phyloP scores from a whole-genome alignment of 2,113 vertebrate species.

The Pelodiscus sinensis region DNA sequence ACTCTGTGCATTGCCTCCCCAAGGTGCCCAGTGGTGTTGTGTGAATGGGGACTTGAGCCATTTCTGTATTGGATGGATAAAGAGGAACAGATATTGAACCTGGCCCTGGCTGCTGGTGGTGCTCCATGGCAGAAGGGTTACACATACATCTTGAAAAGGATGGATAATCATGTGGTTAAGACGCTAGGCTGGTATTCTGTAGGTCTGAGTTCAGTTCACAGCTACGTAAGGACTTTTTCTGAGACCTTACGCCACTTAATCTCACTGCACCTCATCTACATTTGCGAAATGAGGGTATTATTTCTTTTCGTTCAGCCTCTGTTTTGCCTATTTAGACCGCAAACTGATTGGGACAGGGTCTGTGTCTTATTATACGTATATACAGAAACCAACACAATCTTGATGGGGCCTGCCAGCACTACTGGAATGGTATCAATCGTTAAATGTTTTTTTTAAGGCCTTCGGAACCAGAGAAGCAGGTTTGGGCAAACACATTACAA shows the following conservation, averaged over 20 bases:
- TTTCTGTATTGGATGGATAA: no score
- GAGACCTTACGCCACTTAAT: not conserved
- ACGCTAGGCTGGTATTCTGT: not conserved
- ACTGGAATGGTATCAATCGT: not conserved
- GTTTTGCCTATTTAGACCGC: not conserved
- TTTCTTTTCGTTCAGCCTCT: not conserved
- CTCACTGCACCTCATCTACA: rapidly evolving
- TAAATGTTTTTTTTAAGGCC: not conserved
- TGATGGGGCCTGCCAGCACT: not conserved
- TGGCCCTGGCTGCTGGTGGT: no score
- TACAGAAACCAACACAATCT: not conserved
- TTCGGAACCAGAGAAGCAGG: not conserved
- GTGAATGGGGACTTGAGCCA: no score
- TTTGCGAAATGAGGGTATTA: not conserved
- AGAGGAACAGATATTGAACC: no score
- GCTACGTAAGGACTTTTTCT: not conserved
- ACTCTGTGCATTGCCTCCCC: no score
- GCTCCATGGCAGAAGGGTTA: no score
- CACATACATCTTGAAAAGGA: not conserved
- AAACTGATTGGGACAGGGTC: not conserved
- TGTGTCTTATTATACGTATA: not conserved
- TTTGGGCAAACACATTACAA: not conserved
- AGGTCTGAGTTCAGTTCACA: not conserved
- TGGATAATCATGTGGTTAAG: rapidly evolving
- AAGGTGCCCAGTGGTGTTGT: no score